A percentile compares a stretch with the other conserved stretches of the same genome.
Evolutionary conservation across 2,797 vertebrate species (phyloP).

Genomic region (Carcharodon carcharias): DNA sequence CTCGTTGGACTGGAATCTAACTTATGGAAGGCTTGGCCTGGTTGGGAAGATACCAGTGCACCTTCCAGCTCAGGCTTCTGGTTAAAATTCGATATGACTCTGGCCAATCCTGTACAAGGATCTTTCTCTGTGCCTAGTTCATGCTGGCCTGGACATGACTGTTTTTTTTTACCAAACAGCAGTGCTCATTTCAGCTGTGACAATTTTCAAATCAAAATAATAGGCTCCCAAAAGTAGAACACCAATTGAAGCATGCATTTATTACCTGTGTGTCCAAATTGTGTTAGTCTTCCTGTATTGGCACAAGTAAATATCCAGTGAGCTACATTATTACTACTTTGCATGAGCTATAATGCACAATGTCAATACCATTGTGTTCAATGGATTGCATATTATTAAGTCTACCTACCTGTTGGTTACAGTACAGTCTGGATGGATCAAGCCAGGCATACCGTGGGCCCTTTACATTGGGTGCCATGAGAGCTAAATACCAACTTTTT

Average conservation of each 20-base stretch:
- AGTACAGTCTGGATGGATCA: constrained; percentile 80
- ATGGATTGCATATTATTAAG: neutral
- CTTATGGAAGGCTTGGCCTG: neutral
- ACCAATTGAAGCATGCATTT: neutral
- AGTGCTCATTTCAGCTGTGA: neutral
- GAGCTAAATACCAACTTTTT: constrained; percentile 72
- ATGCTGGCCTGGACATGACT: neutral
- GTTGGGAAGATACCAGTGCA: neutral
- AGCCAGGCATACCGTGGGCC: constrained; percentile 73
- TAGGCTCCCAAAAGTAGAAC: neutral
- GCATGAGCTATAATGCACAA: neutral
- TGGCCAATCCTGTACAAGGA: neutral
- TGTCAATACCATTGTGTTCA: neutral
- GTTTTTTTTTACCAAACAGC: neutral
- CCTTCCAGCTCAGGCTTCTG: neutral
- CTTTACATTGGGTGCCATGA: constrained; percentile 78
- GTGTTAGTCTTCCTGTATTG: neutral
- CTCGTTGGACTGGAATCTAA: neutral
- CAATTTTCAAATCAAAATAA: neutral
- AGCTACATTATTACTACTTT: neutral
- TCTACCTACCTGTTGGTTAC: constrained; percentile 64
- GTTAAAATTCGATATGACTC: neutral
- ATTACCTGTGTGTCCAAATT: neutral
- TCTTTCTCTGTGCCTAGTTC: neutral
- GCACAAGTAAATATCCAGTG: neutral